Base-by-base conservation (phyloP, 2,888 invertebrate genomes). In the Drosophila leonis region DNA sequence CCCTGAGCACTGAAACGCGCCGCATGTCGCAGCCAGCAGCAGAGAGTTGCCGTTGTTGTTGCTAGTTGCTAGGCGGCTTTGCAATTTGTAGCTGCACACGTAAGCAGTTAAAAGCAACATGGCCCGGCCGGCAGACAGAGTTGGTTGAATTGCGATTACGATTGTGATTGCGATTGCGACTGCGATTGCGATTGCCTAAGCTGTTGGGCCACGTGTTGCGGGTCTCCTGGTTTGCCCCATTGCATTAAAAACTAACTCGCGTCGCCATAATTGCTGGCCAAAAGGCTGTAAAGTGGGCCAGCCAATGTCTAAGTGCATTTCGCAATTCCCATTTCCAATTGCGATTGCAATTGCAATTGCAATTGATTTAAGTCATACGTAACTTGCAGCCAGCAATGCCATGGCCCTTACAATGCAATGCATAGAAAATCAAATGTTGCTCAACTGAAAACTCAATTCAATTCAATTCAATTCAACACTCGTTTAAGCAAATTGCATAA, bases 21-120 rank as follows among this genome's bases (percentile, higher is more conserved):
- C 9, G 27, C 18, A 46, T 42, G 61, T 18, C 55, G 46, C 24
- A 44, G 24, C 10, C 33, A 41, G 18, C 54, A 27, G 10, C 39
- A 18, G 20, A 41, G 29, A 39, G 56, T 8, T 20, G 41, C 6
- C 12, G 27, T 31, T 41, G 57, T 27, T 48, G 13, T 4, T 24
- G 57, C 63, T 39, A 37, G 39, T 56, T n/a, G n/a, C n/a, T n/a
- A n/a, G 54, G 13, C 55, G 42, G 42, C 64, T 64, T 65, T 7
- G 63, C 76, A 70, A 79, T 84, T 84, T 74, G 80, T 56, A 49
- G 68, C 48, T 49, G 72, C 78, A 65, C 83, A 85, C 78, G 80
- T 75, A 75, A 75, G 71, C 71, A 72, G 71, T 65, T 65, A 63
- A 61, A 52, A 72, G 70, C 48, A 44, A 55, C 57, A 69, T 65